A percentile compares a stretch with the other conserved stretches of the same genome.
Conservation (phyloP, 1,140 invertebrate species). For the Bombus vancouverensis region DNA sequence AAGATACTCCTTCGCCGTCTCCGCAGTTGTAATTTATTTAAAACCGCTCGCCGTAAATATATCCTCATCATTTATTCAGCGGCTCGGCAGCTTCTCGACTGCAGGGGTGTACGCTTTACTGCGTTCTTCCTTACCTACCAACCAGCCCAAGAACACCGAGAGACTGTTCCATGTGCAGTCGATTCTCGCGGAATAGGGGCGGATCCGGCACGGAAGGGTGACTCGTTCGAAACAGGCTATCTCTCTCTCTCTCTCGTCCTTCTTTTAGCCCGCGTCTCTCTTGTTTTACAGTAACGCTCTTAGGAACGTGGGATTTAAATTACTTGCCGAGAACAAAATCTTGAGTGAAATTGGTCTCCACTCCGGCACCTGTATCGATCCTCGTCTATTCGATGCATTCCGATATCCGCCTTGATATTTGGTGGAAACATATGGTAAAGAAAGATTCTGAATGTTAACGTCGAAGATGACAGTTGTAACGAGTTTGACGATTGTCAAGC, state of each 20-base stretch:
- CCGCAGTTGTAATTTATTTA: conserved; percentile 83
- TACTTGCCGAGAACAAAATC: conserved; percentile 28
- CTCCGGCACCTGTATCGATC: background rate
- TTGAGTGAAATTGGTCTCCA: conserved; percentile 26
- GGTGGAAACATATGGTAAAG: too few relatives aligned
- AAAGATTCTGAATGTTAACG: too few relatives aligned
- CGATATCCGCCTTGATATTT: background rate
- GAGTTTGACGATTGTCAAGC: fast-evolving
- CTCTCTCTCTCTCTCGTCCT: too few relatives aligned
- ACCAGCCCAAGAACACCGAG: background rate
- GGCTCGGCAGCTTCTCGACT: conserved; percentile 70
- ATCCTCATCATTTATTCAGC: conserved; percentile 82
- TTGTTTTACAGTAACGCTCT: conserved; percentile 41
- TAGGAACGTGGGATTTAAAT: conserved; percentile 40
- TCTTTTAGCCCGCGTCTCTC: background rate
- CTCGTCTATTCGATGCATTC: too few relatives aligned
- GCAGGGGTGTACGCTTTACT: conserved; percentile 69
- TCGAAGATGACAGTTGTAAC: too few relatives aligned
- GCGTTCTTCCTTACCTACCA: conserved; percentile 63
- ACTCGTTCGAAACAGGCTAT: background rate
- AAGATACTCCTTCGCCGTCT: conserved; percentile 76
- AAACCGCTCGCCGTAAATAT: conserved; percentile 82
- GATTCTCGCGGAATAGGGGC: conserved; percentile 15
- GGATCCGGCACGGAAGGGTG: conserved; percentile 12
- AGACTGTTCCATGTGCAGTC: background rate